A percentile compares a stretch with the other conserved stretches of the same genome.
Conservation (phyloP, 2,113 vertebrate genomes). For the Notarius quadriscutis region DNA sequence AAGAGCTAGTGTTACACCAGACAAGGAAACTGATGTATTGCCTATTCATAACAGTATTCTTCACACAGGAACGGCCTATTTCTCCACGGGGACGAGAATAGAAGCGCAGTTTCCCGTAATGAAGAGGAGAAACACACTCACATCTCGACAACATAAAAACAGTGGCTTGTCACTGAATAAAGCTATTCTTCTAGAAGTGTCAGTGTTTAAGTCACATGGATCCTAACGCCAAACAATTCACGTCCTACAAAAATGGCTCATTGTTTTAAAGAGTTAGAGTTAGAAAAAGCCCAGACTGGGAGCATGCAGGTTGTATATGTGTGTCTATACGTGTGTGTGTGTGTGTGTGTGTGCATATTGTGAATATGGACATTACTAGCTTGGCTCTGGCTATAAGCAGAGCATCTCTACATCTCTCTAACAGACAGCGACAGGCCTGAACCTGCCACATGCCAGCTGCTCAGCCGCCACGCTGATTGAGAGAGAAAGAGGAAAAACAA, state of each 20-base stretch:
- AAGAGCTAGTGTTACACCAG: constrained; percentile 66
- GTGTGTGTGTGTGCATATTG: constrained; percentile 23
- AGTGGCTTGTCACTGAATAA: constrained; percentile 58
- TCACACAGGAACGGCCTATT: constrained; percentile 36
- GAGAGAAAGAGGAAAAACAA: constrained; percentile 33
- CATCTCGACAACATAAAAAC: constrained; percentile 44
- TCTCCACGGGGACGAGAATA: constrained; percentile 41
- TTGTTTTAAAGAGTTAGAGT: constrained; percentile 54
- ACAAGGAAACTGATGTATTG: constrained; percentile 62
- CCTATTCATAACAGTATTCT: constrained; percentile 55
- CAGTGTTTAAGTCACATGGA: constrained; percentile 61
- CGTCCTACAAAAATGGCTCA: constrained; percentile 59
- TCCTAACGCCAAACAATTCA: constrained; percentile 62
- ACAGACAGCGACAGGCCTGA: constrained; percentile 35
- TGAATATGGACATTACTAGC: constrained; percentile 36
- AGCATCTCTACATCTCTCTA: constrained; percentile 41
- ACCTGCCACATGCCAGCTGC: constrained; percentile 9
- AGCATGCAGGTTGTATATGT: constrained; percentile 56
- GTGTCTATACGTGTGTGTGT: constrained; percentile 17
- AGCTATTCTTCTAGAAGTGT: constrained; percentile 61
- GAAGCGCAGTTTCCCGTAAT: constrained; percentile 48
- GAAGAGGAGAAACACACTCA: constrained; percentile 51
- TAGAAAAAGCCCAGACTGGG: constrained; percentile 53
- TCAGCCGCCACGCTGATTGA: constrained; percentile 35
- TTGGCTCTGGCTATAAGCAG: constrained; percentile 37